Evolutionary conservation across 1,140 invertebrate genomes (phyloP).

Genomic region (Chrysomallon squamiferum): DNA sequence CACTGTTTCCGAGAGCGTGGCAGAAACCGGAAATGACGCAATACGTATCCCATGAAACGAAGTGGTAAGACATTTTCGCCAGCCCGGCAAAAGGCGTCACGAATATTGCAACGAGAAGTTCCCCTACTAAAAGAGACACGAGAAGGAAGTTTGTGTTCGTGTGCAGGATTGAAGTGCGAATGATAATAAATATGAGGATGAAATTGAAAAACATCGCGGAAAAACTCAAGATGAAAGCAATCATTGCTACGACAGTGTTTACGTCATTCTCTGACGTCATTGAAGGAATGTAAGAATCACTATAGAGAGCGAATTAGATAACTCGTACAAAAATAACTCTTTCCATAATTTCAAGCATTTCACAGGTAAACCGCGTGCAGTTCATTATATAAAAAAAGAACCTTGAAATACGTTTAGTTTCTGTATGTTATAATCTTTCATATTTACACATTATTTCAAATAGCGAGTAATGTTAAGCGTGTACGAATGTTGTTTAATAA

Average conservation of each 20-base stretch:
- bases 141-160: conserved; percentile 35
- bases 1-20: conserved; percentile 15
- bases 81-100: conserved; percentile 21
- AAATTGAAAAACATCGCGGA: conserved; percentile 18
- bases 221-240: conserved; percentile 14
- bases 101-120: conserved; percentile 19
- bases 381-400: too few relatives aligned
- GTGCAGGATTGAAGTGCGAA: conserved; percentile 15
- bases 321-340: too few relatives aligned
- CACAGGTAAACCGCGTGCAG: too few relatives aligned
- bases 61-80: neutral
- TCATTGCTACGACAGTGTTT: conserved; percentile 5
- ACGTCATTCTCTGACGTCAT: conserved; percentile 3
- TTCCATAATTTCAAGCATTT: too few relatives aligned
- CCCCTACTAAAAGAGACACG: conserved; percentile 19
- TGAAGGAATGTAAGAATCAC: neutral
- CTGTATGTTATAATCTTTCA: too few relatives aligned
- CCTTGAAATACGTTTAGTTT: too few relatives aligned
- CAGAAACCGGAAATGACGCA: conserved; percentile 18
- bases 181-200: conserved; percentile 23
- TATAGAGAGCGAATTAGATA: too few relatives aligned
- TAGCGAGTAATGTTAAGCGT: too few relatives aligned
- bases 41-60: conserved; percentile 8
- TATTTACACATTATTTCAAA: too few relatives aligned
- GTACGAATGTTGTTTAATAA: too few relatives aligned